phyloP scores from a whole-genome alignment of 92 coral and sea anemone genomes.

The Paragorgia papillata region DNA sequence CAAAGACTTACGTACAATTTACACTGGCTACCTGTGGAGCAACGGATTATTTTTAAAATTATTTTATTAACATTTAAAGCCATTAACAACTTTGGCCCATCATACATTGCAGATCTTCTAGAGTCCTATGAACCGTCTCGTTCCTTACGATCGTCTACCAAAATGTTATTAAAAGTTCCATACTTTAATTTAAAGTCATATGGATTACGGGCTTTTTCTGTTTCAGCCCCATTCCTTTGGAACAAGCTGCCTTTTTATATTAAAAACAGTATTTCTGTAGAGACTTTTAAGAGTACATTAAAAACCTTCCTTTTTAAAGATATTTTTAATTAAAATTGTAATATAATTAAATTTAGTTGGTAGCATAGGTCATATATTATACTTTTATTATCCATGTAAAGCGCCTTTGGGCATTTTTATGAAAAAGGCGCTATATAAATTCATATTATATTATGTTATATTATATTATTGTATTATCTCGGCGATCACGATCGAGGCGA shows the following conservation, averaged over 20 bases:
- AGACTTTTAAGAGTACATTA: slow-evolving; percentile 31
- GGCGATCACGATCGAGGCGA: too few relatives aligned
- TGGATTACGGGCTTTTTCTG: slow-evolving; percentile 44
- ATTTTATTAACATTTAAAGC: slow-evolving; percentile 34
- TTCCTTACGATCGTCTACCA: slow-evolving; percentile 20
- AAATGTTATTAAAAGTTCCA: background rate
- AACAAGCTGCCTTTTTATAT: slow-evolving; percentile 32
- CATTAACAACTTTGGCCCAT: slow-evolving; percentile 20
- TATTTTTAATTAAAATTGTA: too few relatives aligned
- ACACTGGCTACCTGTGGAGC: slow-evolving; percentile 48
- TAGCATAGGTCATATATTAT: too few relatives aligned
- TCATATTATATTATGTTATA: too few relatives aligned
- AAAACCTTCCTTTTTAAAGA: slow-evolving; percentile 36
- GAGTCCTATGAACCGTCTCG: slow-evolving; percentile 15
- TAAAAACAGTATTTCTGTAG: slow-evolving; percentile 23
- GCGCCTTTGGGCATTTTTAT: too few relatives aligned
- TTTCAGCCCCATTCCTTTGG: slow-evolving; percentile 40
- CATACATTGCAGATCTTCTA: slow-evolving; percentile 21
- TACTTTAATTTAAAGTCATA: slow-evolving; percentile 18
- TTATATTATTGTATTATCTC: too few relatives aligned
- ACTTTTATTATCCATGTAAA: too few relatives aligned
- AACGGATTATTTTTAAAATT: slow-evolving; percentile 40
- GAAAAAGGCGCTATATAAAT: too few relatives aligned
- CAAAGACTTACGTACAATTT: slow-evolving; percentile 5
- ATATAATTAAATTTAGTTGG: too few relatives aligned